Conservation (phyloP, 2,113 vertebrate genomes). For the Meleagris gallopavo region DNA sequence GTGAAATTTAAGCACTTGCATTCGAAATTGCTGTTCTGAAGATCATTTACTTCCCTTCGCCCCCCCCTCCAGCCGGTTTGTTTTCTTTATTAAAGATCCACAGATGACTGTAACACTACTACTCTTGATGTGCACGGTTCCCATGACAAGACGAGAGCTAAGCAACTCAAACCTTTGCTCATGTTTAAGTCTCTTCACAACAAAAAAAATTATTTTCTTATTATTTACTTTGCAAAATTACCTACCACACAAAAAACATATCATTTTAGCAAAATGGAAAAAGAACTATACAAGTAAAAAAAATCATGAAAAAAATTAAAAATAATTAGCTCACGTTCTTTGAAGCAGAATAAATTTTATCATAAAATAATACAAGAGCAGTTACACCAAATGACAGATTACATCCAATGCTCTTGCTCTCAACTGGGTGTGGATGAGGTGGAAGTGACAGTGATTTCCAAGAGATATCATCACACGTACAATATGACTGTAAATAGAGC, state of each 20-base stretch:
- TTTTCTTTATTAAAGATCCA: neutral
- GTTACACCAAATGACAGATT: neutral
- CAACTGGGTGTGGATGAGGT: neutral
- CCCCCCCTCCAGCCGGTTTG: neutral
- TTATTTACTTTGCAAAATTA: neutral
- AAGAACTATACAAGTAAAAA: neutral
- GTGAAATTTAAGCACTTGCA: neutral
- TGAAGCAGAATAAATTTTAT: neutral
- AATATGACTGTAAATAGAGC: neutral
- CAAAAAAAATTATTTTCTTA: neutral
- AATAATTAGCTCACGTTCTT: neutral
- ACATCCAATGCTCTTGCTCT: neutral
- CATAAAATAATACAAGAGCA: neutral
- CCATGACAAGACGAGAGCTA: neutral
- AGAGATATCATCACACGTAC: neutral
- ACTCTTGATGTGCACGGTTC: neutral
- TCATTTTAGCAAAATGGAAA: neutral
- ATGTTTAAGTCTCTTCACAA: neutral
- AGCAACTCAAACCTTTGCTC: neutral
- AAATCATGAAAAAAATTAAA: neutral
- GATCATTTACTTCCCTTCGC: neutral
- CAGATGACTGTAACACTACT: neutral
- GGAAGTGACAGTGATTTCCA: neutral
- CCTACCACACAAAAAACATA: neutral
- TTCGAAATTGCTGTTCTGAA: neutral